These are phyloP conservation scores for Sebastes matsubarae DNA, from an alignment of 2,797 vertebrate species.

Conservation along the genomic window DNA sequence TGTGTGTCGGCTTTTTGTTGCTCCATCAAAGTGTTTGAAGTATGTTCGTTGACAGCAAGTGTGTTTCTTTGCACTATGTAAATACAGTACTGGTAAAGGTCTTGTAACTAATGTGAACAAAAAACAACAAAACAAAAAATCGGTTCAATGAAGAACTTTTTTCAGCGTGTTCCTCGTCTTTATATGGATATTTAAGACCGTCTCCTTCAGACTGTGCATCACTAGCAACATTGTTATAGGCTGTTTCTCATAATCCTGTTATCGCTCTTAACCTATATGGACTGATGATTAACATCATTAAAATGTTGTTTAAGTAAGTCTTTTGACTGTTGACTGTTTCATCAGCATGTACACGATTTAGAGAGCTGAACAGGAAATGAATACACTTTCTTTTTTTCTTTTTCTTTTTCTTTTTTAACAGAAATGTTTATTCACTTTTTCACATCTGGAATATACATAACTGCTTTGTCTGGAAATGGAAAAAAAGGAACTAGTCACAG, in stretches of 20 bases:
- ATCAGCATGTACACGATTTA: not conserved
- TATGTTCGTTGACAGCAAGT: conserved; percentile 83
- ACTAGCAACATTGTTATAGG: conserved; percentile 74
- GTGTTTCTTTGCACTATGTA: conserved; percentile 97
- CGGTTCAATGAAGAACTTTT: conserved; percentile 81
- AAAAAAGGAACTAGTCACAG: too few species aligned
- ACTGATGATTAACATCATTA: conserved; percentile 85
- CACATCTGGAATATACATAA: too few species aligned
- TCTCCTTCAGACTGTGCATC: conserved; percentile 74
- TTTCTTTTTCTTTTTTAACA: not conserved
- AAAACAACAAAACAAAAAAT: conserved; percentile 50
- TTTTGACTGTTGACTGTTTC: not conserved
- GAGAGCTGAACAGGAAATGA: not conserved
- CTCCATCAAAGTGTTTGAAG: conserved; percentile 76
- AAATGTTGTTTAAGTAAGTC: conserved; percentile 83
- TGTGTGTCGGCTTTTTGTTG: conserved; percentile 60
- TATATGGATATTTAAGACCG: conserved; percentile 80
- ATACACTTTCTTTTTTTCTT: not conserved
- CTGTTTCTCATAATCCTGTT: conserved; percentile 80
- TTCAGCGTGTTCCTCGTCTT: conserved; percentile 79
- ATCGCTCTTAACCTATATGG: conserved; percentile 74
- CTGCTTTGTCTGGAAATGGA: too few species aligned
- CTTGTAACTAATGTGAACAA: conserved; percentile 88
- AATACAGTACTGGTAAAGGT: conserved; percentile 90
- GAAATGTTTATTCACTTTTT: too few species aligned